Evolutionary conservation across 2,888 invertebrate species (phyloP).

Genomic region (Druceiella hillmani): DNA sequence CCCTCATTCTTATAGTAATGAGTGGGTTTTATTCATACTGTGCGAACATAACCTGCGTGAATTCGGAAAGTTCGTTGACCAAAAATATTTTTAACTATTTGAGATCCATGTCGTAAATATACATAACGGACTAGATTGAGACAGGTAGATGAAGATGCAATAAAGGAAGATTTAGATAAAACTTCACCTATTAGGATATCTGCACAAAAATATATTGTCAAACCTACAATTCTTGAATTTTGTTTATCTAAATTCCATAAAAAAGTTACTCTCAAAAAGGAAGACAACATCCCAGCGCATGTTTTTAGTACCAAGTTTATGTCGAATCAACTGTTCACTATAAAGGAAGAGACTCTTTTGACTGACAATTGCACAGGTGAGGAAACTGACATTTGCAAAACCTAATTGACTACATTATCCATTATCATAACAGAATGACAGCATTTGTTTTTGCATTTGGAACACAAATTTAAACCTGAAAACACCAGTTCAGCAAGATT

Average conservation of each 20-base stretch:
- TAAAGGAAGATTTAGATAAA: slow-evolving; percentile 16
- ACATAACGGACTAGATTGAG: slow-evolving; percentile 9
- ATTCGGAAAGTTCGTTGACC: slow-evolving; percentile 1
- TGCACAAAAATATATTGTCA: slow-evolving; percentile 19
- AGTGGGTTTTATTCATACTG: no score
- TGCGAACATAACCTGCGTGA: no score
- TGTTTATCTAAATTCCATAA: slow-evolving; percentile 11
- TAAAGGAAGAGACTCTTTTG: slow-evolving; percentile 16
- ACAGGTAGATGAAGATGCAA: slow-evolving; percentile 15
- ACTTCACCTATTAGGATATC: slow-evolving; percentile 18
- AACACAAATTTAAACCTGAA: no score
- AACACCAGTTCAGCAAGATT: no score
- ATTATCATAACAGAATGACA: no score
- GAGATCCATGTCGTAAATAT: not conserved
- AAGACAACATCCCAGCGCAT: not conserved
- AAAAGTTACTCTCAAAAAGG: slow-evolving; percentile 7
- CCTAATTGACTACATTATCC: no score
- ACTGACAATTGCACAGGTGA: slow-evolving; percentile 1
- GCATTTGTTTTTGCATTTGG: no score
- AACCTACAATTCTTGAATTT: slow-evolving; percentile 19
- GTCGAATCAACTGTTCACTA: slow-evolving; percentile 18
- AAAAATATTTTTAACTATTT: not conserved
- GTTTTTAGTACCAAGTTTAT: slow-evolving; percentile 13
- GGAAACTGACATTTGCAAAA: no score
- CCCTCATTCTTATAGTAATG: no score